A percentile compares a stretch with the other conserved stretches of the same genome.
Conservation (phyloP, 2,113 vertebrate species). For the Melanerpes formicivorus region DNA sequence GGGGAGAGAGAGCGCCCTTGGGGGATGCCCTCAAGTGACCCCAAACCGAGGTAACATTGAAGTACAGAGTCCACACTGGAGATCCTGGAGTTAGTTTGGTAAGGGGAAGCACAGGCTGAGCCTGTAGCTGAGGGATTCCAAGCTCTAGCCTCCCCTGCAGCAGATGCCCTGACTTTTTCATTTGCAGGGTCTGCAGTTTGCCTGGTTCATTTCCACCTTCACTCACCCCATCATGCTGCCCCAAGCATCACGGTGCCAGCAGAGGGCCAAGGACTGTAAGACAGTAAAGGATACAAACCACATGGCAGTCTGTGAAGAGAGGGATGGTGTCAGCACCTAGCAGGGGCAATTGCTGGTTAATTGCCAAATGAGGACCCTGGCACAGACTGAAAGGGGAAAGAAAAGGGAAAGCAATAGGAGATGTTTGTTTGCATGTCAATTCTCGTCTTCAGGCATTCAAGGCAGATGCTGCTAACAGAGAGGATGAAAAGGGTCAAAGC, state of each 20-base stretch:
- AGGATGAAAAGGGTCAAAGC: background rate
- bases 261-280: background rate
- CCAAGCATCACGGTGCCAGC: background rate
- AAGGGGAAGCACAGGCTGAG: background rate
- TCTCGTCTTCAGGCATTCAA: background rate
- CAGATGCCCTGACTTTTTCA: accelerated
- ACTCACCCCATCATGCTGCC: accelerated
- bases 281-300: background rate
- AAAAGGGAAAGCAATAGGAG: background rate
- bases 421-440: background rate
- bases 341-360: background rate
- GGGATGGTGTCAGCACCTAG: background rate
- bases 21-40: background rate
- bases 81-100: background rate
- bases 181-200: background rate
- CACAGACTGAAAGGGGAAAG: background rate
- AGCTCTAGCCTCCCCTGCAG: background rate
- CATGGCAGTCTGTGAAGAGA: background rate
- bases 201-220: background rate
- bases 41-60: background rate
- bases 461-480: background rate
- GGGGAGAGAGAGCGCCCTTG: background rate
- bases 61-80: background rate
- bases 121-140: background rate
- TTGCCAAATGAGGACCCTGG: background rate